Base-by-base conservation (phyloP, 2,113 vertebrate genomes). In the Pholis gunnellus region DNA sequence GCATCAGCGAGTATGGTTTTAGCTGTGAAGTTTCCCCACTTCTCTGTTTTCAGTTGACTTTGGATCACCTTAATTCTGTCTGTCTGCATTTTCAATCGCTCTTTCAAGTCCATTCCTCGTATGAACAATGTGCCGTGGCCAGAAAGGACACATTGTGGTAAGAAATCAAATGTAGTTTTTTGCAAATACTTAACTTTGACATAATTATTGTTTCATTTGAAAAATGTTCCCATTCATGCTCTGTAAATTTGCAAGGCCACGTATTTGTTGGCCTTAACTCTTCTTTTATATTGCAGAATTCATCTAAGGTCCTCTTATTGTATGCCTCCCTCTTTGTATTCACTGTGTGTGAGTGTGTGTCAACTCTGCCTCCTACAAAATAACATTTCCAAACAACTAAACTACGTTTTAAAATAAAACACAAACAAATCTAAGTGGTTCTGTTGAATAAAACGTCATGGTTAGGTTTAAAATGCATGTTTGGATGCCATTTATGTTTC, bases 21-120 rank as follows among this genome's bases (percentile, higher is more conserved):
- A 54, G 79, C 72, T 3, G 63, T 70, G 48, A 74, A 31, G 46
- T 75, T 22, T 56, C 61, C n/a, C 7, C 2, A 36, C 34, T 36
- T 60, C 63, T 72, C 65, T 75, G 34, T 56, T 75, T 74, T 77
- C 68, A 78, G 75, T 87, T 82, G 71, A 54, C 34, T 77, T 85
- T 87, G 80, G 85, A 78, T 52, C 68, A 25, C 40, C 34, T 78
- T 66, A n/a, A 77, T 68, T 65, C 36, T 18, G 25, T 57, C 78
- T 29, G 38, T 80, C 84, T 78, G 73, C 69, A 15, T 52, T 69
- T 70, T 66, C 57, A 68, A 48, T 89, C 76, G 46, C 54, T 82
- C 76, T 78, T 74, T 78, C 40, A 72, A 78, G 81, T 78, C 70
- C 36, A 61, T 81, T 81, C 63, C 78, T 60, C 52, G 50, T 52